Conservation (phyloP, 1,140 invertebrate genomes). For the Psilanteris sp. region DNA sequence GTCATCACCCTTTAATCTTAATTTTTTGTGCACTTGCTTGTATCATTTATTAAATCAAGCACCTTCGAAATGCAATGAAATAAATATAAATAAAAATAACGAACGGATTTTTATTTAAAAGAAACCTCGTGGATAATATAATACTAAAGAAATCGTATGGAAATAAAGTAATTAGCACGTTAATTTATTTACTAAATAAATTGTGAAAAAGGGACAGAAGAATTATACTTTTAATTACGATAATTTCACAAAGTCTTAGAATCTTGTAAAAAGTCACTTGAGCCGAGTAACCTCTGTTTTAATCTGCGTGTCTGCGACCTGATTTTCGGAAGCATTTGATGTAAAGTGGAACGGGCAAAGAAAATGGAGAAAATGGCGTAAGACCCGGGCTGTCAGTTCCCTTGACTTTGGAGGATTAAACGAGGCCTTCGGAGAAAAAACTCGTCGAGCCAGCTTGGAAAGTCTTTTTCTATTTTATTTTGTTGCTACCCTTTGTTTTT, state of each 20-base stretch:
- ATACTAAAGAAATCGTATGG: no score
- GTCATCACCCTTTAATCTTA: no score
- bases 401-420: slow-evolving; percentile 46
- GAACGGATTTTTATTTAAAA: no score
- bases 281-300: slow-evolving; percentile 13
- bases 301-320: slow-evolving; percentile 18
- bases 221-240: slow-evolving; percentile 17
- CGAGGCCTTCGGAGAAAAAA: slow-evolving; percentile 21
- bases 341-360: slow-evolving; percentile 9
- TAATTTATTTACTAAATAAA: no score
- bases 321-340: slow-evolving; percentile 23
- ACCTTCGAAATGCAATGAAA: no score
- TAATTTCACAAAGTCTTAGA: slow-evolving; percentile 1
- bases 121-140: no score
- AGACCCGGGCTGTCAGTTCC: slow-evolving; percentile 26
- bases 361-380: slow-evolving; percentile 25
- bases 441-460: slow-evolving; percentile 11
- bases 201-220: no score
- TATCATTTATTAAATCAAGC: no score
- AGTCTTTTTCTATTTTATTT: slow-evolving; percentile 8
- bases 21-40: no score
- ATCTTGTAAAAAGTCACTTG: slow-evolving; percentile 18
- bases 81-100: no score
- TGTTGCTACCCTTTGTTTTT: slow-evolving; percentile 26
- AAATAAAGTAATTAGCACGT: no score